Evolutionary conservation across 2,888 invertebrate genomes (phyloP).

Genomic region (Tortrix viridana): DNA sequence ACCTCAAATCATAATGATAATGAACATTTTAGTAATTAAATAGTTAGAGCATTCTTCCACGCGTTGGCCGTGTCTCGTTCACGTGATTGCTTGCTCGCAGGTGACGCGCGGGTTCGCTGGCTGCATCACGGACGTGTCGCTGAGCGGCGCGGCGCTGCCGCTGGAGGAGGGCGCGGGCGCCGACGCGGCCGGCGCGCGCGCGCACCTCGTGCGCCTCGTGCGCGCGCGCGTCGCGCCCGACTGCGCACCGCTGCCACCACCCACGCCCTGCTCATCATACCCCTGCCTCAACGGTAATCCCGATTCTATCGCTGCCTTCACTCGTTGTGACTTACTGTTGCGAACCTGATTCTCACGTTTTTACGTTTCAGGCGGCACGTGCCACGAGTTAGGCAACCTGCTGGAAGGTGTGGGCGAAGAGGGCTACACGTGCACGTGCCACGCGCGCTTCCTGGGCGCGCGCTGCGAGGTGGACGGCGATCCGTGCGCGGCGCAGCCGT

Average conservation of each 20-base stretch:
- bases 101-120: conserved; percentile 94
- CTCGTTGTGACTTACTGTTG: too few species aligned
- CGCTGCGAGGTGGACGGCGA: conserved; percentile 89
- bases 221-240: conserved; percentile 57
- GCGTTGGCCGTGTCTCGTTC: neutral
- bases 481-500: conserved; percentile 91
- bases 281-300: conserved; percentile 68
- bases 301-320: too few species aligned
- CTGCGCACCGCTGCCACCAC: conserved; percentile 64
- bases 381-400: conserved; percentile 77
- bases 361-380: conserved; percentile 76
- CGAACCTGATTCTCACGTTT: neutral
- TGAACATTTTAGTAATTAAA: too few species aligned
- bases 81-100: conserved; percentile 83
- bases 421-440: conserved; percentile 91
- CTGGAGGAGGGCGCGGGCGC: conserved; percentile 78
- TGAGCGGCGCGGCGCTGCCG: conserved; percentile 90
- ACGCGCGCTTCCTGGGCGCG: conserved; percentile 89
- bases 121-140: conserved; percentile 94
- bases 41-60: too few species aligned
- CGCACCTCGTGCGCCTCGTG: conserved; percentile 65
- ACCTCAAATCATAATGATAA: too few species aligned
- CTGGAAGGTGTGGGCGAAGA: conserved; percentile 69
- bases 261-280: conserved; percentile 67
- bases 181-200: conserved; percentile 62